Evolutionary conservation across 2,113 vertebrate genomes (phyloP), one percentile per base, ranked within the genome.

Genomic region (Passerina amoena): DNA sequence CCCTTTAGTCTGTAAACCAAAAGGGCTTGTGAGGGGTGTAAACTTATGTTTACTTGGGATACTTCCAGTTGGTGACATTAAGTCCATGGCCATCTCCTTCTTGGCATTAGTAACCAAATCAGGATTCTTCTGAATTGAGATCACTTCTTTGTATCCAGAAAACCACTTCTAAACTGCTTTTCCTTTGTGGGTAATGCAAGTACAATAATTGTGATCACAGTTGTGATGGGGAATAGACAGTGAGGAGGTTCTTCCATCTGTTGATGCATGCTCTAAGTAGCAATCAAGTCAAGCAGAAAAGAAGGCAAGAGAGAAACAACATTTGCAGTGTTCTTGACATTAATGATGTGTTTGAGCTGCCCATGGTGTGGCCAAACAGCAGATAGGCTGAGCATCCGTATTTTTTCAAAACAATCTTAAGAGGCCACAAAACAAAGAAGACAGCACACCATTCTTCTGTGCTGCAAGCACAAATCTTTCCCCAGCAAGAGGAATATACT

Each of bases 181-280:
- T 65, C 10, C 8, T 38, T 54, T 69, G 22, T 27, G 9, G 8
- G 3, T 65, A 37, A 38, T 17, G 24, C 33, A 42, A 48, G 22
- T 35, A 17, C 23, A 61, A 5, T 53, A 54, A 42, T 2, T 14
- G 17, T 48, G 48, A 40, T 42, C 33, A 44, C 47, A 45, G 2
- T 1, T 83, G 28, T 84, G 61, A 47, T n/a, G 21, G 22, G 10
- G 45, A 87, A 44, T 12, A 63, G 44, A 40, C 8, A 37, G 23
- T 76, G 35, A 90, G 50, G 48, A 78, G 16, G 25, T 88, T 88
- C 48, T 78, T 44, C 56, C 38, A 27, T 35, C 19, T 54, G 19
- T 14, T 48, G 12, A 31, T 71, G 27, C 0, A 2, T 1, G 0
- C 21, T 76, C 2, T 9, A 27, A 68, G 16, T 28, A 77, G 35